Percentiles rank a stretch among this genome's conserved stretches.
These are phyloP conservation scores for Pocillopora meandrina DNA, from an alignment of 92 coral and sea anemone genomes.

Conservation along the genomic window DNA sequence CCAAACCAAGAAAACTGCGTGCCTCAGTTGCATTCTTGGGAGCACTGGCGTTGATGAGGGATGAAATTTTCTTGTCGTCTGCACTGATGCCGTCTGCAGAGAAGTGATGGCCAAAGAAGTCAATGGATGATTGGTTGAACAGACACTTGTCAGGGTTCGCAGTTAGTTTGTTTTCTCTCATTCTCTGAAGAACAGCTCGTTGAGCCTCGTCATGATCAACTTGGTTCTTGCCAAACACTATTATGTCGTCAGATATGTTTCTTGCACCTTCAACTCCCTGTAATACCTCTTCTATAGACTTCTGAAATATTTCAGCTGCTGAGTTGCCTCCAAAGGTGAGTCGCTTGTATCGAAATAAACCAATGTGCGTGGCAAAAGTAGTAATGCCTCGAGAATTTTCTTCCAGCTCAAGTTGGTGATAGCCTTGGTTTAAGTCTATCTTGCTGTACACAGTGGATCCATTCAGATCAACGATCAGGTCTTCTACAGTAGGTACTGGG, in stretches of 20 bases:
- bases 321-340: constrained; percentile 22
- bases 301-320: constrained; percentile 38
- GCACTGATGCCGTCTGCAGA: constrained; percentile 30
- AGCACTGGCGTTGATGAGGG: constrained; percentile 21
- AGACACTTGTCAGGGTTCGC: constrained; percentile 32
- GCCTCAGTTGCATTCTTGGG: constrained; percentile 65
- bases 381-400: not conserved
- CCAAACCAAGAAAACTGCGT: constrained; percentile 67
- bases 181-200: constrained; percentile 27
- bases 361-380: constrained; percentile 39
- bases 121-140: constrained; percentile 33
- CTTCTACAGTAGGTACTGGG: no score
- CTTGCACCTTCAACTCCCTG: constrained; percentile 12
- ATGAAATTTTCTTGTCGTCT: constrained; percentile 21
- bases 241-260: constrained; percentile 16
- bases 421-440: constrained; percentile 22
- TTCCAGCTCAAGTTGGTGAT: constrained; percentile 41
- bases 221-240: constrained; percentile 25
- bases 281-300: constrained; percentile 14
- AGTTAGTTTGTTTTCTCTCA: constrained; percentile 27
- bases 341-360: not conserved
- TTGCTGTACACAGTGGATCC: constrained; percentile 17
- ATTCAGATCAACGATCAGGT: not conserved
- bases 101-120: constrained; percentile 35
- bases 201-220: constrained; percentile 13